phyloP scores from a whole-genome alignment of 2,797 vertebrate species.

The Rallus crepitans region DNA sequence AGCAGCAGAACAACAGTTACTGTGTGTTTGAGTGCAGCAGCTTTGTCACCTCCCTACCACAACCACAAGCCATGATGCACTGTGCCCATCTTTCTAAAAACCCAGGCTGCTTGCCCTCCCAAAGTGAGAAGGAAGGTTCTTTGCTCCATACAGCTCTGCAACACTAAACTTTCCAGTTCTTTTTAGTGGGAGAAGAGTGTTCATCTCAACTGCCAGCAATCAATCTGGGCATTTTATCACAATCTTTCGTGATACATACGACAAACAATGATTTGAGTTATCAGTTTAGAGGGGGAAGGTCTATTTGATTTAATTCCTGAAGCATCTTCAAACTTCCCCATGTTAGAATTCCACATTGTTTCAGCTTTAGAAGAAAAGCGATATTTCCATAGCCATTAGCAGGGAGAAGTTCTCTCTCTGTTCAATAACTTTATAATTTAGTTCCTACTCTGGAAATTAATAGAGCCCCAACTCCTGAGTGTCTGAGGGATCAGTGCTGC shows the following conservation, averaged over 20 bases:
- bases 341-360: constrained; percentile 7
- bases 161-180: neutral
- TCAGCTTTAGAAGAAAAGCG: constrained; percentile 15
- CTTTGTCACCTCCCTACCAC: rapidly evolving
- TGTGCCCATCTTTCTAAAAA: neutral
- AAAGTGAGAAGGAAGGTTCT: neutral
- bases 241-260: neutral
- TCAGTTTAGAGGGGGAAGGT: neutral
- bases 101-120: neutral
- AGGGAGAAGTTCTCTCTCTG: constrained; percentile 55
- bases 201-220: neutral
- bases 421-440: constrained; percentile 74
- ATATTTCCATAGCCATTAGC: constrained; percentile 55
- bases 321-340: neutral
- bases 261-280: constrained; percentile 10
- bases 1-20: rapidly evolving
- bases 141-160: rapidly evolving
- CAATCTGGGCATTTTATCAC: neutral
- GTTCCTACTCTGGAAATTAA: constrained; percentile 68
- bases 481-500: constrained; percentile 47
- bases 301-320: constrained; percentile 26
- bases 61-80: rapidly evolving
- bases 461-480: constrained; percentile 57
- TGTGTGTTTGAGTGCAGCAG: rapidly evolving
- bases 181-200: neutral